These are phyloP conservation scores for Polypedilum vanderplanki DNA, from an alignment of 1,140 invertebrate genomes.

Conservation along the genomic window DNA sequence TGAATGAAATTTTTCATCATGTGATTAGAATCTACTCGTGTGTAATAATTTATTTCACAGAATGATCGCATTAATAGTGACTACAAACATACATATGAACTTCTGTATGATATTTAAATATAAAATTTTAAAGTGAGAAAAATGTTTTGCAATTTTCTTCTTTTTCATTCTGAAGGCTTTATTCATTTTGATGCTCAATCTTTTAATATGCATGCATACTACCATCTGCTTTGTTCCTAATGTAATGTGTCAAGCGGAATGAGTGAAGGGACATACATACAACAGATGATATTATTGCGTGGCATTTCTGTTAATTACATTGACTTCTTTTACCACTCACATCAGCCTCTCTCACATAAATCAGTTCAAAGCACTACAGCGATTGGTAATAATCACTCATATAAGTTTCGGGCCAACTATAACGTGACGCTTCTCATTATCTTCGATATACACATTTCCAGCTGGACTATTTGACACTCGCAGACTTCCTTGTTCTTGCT, in stretches of 20 bases:
- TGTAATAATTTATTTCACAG: not conserved
- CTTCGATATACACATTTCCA: constrained; percentile 22
- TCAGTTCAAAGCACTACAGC: not conserved
- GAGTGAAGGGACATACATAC: not conserved
- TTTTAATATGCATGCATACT: too few species aligned
- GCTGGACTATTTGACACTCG: constrained; percentile 21
- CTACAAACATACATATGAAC: too few species aligned
- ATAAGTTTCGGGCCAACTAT: not conserved
- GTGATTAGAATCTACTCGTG: not conserved
- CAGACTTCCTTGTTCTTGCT: not conserved
- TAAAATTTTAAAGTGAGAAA: too few species aligned
- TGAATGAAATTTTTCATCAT: constrained; percentile 8
- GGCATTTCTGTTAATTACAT: not conserved
- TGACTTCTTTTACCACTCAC: not conserved
- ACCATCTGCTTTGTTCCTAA: not conserved
- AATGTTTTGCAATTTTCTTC: too few species aligned
- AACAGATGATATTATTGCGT: not conserved
- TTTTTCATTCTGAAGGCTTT: too few species aligned
- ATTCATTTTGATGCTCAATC: too few species aligned
- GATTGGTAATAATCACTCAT: not conserved
- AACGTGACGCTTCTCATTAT: constrained; percentile 8
- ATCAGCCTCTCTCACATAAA: not conserved
- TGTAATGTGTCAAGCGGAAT: not conserved
- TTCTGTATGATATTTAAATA: too few species aligned
- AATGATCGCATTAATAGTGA: not conserved